Percentiles rank a stretch among this genome's conserved stretches.
phyloP scores from a whole-genome alignment of 2,888 invertebrate species.

The Philereme transversata region DNA sequence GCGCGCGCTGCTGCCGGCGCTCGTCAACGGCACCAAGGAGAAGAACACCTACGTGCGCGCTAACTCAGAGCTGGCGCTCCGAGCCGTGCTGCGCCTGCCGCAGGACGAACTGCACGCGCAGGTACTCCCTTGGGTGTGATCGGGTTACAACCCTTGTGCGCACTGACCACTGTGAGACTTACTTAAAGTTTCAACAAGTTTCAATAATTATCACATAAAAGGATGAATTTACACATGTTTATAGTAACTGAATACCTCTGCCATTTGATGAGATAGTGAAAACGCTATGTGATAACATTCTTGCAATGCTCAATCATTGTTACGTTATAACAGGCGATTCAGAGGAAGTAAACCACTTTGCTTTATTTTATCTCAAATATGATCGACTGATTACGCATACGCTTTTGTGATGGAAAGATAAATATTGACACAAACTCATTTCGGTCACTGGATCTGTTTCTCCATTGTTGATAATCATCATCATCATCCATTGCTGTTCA shows the following conservation, averaged over 20 bases:
- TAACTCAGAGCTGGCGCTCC: constrained; percentile 96
- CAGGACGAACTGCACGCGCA: constrained; percentile 89
- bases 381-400: no score
- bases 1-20: constrained; percentile 92
- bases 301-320: background rate
- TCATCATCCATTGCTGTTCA: no score
- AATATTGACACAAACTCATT: no score
- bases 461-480: no score
- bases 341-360: background rate
- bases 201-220: no score
- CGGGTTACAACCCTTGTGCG: no score
- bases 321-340: background rate
- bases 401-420: no score
- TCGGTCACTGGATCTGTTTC: no score
- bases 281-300: constrained; percentile 2
- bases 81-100: constrained; percentile 92
- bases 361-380: no score
- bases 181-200: no score
- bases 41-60: constrained; percentile 98
- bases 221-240: no score
- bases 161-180: no score
- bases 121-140: constrained; percentile 63
- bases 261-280: background rate
- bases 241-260: background rate
- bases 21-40: constrained; percentile 99